Conservation (phyloP, 2,797 vertebrate genomes). For the Melanotaenia parkinsoni region DNA sequence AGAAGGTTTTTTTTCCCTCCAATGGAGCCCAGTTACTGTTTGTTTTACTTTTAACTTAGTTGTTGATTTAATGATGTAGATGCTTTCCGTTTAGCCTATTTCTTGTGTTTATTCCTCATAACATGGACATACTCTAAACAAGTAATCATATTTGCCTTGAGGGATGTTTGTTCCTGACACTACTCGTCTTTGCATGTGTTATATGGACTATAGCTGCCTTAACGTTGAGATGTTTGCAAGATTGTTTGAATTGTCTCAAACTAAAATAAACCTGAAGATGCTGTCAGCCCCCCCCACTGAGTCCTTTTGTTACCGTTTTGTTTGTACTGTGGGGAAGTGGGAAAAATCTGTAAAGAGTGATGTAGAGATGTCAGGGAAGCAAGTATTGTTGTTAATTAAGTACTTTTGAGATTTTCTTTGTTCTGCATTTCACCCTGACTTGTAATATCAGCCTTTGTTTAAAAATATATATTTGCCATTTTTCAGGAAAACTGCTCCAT, state of each 20-base stretch:
- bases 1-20: slow-evolving; percentile 12
- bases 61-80: neutral
- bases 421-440: no score
- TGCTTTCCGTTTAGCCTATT: neutral
- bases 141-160: slow-evolving; percentile 1
- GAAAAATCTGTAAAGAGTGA: no score
- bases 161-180: neutral
- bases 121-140: slow-evolving; percentile 1
- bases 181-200: slow-evolving; percentile 37
- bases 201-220: slow-evolving; percentile 67
- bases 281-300: slow-evolving; percentile 15
- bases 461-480: no score
- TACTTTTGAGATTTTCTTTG: no score
- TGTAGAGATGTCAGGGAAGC: no score
- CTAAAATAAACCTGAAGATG: slow-evolving; percentile 67
- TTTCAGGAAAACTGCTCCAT: no score
- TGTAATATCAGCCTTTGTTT: no score
- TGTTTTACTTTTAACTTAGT: neutral
- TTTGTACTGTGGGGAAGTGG: slow-evolving; percentile 30
- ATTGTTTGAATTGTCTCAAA: slow-evolving; percentile 65
- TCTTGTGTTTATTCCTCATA: neutral
- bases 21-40: slow-evolving; percentile 21
- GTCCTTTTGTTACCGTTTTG: slow-evolving; percentile 42
- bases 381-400: no score
- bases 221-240: slow-evolving; percentile 49